Percentiles rank a stretch among this genome's conserved stretches.
phyloP scores from a whole-genome alignment of 2,113 vertebrate genomes.

The Phyllopteryx taeniolatus region DNA sequence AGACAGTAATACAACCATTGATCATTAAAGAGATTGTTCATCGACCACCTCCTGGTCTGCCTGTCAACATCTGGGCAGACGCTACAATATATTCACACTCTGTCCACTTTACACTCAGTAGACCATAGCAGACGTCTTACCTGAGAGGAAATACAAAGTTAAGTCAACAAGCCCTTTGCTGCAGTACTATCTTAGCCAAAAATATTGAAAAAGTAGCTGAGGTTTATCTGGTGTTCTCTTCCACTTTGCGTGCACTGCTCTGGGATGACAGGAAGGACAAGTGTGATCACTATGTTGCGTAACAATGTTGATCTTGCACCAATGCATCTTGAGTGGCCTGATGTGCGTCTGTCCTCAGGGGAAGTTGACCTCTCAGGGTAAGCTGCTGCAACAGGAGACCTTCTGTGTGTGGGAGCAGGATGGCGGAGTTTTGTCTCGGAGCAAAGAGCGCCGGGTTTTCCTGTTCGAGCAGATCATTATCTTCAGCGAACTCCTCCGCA shows the following conservation, averaged over 20 bases:
- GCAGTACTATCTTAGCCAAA: background rate
- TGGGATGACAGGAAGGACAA: background rate
- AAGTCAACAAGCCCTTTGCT: background rate
- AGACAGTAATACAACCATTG: too few relatives aligned
- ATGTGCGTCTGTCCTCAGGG: conserved; percentile 71
- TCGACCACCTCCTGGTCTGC: too few relatives aligned
- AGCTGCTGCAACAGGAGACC: conserved; percentile 96
- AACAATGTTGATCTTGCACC: background rate
- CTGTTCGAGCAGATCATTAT: conserved; percentile 97
- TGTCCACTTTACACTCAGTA: background rate
- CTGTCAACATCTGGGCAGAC: too few relatives aligned
- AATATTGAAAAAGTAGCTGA: background rate
- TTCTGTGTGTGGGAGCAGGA: conserved; percentile 96
- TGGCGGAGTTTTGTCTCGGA: conserved; percentile 85
- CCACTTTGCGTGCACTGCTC: background rate
- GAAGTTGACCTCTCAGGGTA: conserved; percentile 93
- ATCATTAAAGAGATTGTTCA: too few relatives aligned
- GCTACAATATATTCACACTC: background rate
- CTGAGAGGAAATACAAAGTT: background rate
- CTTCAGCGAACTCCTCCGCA: conserved; percentile 94
- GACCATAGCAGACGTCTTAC: background rate
- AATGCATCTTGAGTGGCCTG: background rate
- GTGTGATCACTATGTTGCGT: background rate
- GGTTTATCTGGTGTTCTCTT: background rate
- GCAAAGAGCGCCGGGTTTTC: conserved; percentile 95